Evolutionary conservation across 1,140 invertebrate genomes (phyloP).

Genomic region (Drosophila mayri): DNA sequence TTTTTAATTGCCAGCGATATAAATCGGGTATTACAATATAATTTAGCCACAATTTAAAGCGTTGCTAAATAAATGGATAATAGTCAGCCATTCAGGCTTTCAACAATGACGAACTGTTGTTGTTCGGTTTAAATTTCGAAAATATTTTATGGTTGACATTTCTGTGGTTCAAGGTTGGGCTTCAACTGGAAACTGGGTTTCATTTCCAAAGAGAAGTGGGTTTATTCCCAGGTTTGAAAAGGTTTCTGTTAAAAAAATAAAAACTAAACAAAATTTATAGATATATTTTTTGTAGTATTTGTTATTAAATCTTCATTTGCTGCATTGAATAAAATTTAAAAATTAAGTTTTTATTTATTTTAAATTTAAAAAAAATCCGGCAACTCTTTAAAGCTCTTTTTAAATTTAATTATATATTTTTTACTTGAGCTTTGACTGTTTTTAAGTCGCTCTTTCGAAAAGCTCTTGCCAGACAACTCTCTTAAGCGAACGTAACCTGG

Average conservation of each 20-base stretch:
- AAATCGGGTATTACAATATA: constrained; percentile 51
- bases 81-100: constrained; percentile 3
- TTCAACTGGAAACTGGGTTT: constrained; percentile 8
- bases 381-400: constrained; percentile 28
- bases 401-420: background rate
- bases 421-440: background rate
- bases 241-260: background rate
- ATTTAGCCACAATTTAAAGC: constrained; percentile 60
- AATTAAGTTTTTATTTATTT: background rate
- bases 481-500: constrained; percentile 1
- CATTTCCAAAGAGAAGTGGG: background rate
- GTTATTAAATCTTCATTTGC: background rate
- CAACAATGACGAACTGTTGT: constrained; percentile 3
- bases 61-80: constrained; percentile 47
- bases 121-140: constrained; percentile 1
- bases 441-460: constrained; percentile 3
- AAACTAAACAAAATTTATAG: background rate
- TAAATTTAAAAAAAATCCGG: constrained; percentile 11
- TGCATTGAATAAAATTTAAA: background rate
- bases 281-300: background rate
- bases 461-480: constrained; percentile 8
- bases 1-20: constrained; percentile 18
- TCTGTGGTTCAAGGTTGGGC: constrained; percentile 10
- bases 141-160: constrained; percentile 17
- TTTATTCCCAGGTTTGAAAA: too few relatives aligned